Evolutionary conservation across 2,888 invertebrate species (phyloP).

Genomic region (Tetrapedia diversipes): DNA sequence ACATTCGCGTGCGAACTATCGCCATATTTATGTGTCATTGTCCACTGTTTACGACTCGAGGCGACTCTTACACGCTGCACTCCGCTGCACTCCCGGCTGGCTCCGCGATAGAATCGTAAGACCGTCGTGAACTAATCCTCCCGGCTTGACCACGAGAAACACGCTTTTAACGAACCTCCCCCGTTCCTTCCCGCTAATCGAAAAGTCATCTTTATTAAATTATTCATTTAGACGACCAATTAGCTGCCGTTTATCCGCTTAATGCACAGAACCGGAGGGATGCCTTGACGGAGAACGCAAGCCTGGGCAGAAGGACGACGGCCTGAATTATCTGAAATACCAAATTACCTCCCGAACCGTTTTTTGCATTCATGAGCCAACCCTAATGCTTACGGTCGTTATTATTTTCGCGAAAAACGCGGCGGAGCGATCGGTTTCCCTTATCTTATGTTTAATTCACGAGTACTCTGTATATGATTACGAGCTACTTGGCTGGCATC

Average conservation of each 20-base stretch:
- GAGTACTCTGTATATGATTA: neutral
- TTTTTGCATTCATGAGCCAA: constrained; percentile 1
- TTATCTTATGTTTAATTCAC: constrained; percentile 16
- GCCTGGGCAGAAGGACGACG: neutral
- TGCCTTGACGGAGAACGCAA: neutral
- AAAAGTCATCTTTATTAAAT: constrained; percentile 13
- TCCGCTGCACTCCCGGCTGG: constrained; percentile 8
- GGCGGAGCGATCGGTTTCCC: neutral
- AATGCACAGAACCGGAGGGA: no score
- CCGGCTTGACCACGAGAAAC: neutral
- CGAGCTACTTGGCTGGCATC: neutral
- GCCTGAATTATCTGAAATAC: neutral
- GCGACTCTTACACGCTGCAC: no score
- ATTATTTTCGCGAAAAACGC: constrained; percentile 15
- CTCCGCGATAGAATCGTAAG: constrained; percentile 29
- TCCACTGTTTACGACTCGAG: constrained; percentile 41
- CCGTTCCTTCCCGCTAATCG: constrained; percentile 3
- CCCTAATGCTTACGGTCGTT: neutral
- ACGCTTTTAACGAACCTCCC: constrained; percentile 11
- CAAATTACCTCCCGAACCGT: neutral
- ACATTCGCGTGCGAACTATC: constrained; percentile 53
- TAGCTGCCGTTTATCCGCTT: neutral
- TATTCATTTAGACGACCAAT: constrained; percentile 1
- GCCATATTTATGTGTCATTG: constrained; percentile 46
- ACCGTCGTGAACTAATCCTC: constrained; percentile 11